Evolutionary conservation across 2,797 vertebrate genomes (phyloP), one percentile per base, ranked within the genome.

Genomic region (Mionectes olivaceus): DNA sequence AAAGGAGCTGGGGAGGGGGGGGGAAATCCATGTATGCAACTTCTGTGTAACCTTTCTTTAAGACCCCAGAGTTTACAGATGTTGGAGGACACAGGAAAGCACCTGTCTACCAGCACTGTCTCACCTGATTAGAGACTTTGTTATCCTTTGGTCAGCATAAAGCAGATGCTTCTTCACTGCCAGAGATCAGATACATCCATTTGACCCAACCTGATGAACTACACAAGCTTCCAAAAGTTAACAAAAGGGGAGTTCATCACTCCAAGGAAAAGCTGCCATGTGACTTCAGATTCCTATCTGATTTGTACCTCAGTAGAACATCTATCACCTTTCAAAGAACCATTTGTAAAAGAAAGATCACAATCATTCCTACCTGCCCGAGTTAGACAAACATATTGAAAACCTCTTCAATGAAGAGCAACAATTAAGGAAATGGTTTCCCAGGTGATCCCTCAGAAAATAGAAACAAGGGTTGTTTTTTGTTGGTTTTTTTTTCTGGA

Each of bases 231-330:
- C 32, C 24, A 70, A 92, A 80, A 4, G 63, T 67, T 85, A 94
- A 95, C 94, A 96, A 97, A 97, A 93, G 73, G 49, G 79, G 63
- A 64, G 69, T 79, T 82, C 47, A 61, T 35, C 64, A 63, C 64
- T 81, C 17, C 33, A 37, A 92, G 69, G 44, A 92, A 86, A 94
- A 91, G 33, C 49, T 84, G 57, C 39, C 61, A 14, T 32, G 67
- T 53, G 89, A 82, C 74, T 91, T 85, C 91, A 97, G 94, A 95
- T 95, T 92, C 86, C 90, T 87, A 89, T 93, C 89, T 80, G 47
- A 87, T 90, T 83, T 95, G 84, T 69, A 53, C 76, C 83, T 90
- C 74, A 49, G 41, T 63, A 91, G 74, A 79, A 63, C 41, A 89
- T 73, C 73, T 87, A 83, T 96, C 85, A 85, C 65, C 75, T 90